These are phyloP conservation scores for Odocoileus hemionus DNA, from an alignment of 2,113 vertebrate species.

Conservation along the genomic window DNA sequence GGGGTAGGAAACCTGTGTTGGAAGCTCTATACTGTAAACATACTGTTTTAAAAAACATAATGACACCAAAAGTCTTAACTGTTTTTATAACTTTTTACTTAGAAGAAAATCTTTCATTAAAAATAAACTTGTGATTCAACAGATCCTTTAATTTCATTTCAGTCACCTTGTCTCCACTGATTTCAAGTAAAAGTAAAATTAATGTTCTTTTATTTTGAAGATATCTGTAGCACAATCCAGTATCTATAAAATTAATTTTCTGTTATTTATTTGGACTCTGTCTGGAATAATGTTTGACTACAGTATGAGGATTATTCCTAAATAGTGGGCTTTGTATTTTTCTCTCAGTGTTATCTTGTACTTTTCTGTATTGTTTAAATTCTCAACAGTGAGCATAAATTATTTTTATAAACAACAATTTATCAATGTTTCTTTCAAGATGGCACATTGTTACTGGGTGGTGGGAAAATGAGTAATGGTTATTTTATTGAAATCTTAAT, in stretches of 20 bases:
- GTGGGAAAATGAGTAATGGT: not conserved
- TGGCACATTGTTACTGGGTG: not conserved
- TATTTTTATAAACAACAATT: not conserved
- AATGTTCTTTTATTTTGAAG: not conserved
- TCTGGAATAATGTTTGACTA: not conserved
- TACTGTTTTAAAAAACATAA: not conserved
- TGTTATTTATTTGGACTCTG: not conserved
- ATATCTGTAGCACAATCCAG: not conserved
- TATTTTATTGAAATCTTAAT: not conserved
- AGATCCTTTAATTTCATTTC: not conserved
- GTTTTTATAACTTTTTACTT: not conserved
- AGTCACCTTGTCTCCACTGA: not conserved
- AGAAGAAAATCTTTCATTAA: not conserved
- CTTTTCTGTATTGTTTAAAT: not conserved
- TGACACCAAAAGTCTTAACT: not conserved
- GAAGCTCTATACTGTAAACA: not conserved
- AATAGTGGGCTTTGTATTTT: not conserved
- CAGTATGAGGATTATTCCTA: not conserved
- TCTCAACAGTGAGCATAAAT: not conserved
- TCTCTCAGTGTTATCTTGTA: constrained; percentile 1
- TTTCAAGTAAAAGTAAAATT: constrained; percentile 31
- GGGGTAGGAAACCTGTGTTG: not conserved
- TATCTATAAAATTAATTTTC: constrained; percentile 21
- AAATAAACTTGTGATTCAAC: not conserved
- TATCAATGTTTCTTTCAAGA: not conserved